Conservation (phyloP, 2,888 invertebrate genomes). For the Odontocerum albicorne region DNA sequence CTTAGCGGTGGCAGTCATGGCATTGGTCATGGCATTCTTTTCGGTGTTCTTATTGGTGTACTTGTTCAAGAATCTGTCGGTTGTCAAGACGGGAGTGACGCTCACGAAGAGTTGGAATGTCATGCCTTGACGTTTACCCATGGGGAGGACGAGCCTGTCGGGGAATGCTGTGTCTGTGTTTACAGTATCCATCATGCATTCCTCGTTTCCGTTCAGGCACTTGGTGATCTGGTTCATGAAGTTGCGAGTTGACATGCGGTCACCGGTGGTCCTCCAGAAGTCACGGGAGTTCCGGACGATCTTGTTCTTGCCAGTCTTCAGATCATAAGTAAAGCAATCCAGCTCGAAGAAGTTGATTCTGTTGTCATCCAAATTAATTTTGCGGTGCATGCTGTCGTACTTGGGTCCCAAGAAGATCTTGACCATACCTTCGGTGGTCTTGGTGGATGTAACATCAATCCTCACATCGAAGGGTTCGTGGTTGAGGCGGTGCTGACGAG, state of each 20-base stretch:
- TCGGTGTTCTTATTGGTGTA: conserved; percentile 58
- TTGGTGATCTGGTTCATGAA: conserved; percentile 53
- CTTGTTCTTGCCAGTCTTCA: conserved; percentile 52
- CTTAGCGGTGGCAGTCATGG: conserved; percentile 44
- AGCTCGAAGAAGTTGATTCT: conserved; percentile 61
- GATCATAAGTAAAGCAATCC: conserved; percentile 57
- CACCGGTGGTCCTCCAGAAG: conserved; percentile 57
- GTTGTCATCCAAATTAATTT: conserved; percentile 54
- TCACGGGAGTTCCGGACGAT: conserved; percentile 61
- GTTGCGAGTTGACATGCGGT: conserved; percentile 51
- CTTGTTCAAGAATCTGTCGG: conserved; percentile 48
- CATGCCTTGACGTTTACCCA: conserved; percentile 64
- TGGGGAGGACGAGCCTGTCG: conserved; percentile 65
- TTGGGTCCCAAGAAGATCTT: conserved; percentile 72
- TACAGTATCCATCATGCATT: conserved; percentile 50
- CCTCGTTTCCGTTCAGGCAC: conserved; percentile 52
- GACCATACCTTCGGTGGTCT: conserved; percentile 60
- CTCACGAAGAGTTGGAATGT: conserved; percentile 63
- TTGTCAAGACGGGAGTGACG: conserved; percentile 53
- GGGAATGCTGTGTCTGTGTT: conserved; percentile 62
- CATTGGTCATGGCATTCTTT: conserved; percentile 1
- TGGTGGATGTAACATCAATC: conserved; percentile 59
- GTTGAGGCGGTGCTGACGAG: conserved; percentile 64
- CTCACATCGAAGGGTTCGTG: conserved; percentile 65
- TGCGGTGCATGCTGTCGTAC: conserved; percentile 58